Evolutionary conservation across 2,797 vertebrate genomes (phyloP), one percentile per base, ranked within the genome.

Genomic region (Siniperca scherzeri): DNA sequence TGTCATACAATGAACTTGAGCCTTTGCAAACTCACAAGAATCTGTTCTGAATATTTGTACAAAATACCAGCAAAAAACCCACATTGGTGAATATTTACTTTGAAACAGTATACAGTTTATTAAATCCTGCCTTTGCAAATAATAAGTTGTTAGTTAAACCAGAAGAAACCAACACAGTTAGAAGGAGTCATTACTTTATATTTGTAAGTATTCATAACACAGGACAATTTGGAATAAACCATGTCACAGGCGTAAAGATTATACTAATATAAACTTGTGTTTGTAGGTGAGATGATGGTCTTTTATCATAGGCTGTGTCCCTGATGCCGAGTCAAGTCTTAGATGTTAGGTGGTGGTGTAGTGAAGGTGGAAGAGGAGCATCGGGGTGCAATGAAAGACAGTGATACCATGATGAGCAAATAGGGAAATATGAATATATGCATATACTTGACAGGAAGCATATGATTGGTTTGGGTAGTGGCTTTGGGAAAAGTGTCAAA

Each of bases 21-120:
- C 21, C 52, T 75, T 65, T 53, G 12, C 19, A 69, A 59, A 64
- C 22, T 36, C n/a, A 62, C 16, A 56, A 67, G 4, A 75, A 42
- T 40, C 17, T 48, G 46, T 48, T 74, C 12, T 46, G 1, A 65
- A 53, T 44, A 73, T 78, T 60, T 73, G 7, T 27, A 38, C 10
- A 55, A 70, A 27, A 55, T 55, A 25, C 1, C 9, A 2, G 19
- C n/a, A 61, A 46, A 36, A 64, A 61, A 56, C 3, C 8, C 30
- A 17, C 50, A 36, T 33, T 44, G 3, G 19, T 22, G 4, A 64
- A 73, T 74, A 53, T 74, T 48, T 46, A 17, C 70, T 42, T 6
- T 10, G 16, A 56, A 56, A 56, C 42, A 50, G 25, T 10, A 6
- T n/a, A 27, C 21, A 5, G 6, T 36, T 14, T 52, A 36, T 22